Base-by-base conservation (phyloP, 2,113 vertebrate genomes). In the Pollimyrus isidori region DNA sequence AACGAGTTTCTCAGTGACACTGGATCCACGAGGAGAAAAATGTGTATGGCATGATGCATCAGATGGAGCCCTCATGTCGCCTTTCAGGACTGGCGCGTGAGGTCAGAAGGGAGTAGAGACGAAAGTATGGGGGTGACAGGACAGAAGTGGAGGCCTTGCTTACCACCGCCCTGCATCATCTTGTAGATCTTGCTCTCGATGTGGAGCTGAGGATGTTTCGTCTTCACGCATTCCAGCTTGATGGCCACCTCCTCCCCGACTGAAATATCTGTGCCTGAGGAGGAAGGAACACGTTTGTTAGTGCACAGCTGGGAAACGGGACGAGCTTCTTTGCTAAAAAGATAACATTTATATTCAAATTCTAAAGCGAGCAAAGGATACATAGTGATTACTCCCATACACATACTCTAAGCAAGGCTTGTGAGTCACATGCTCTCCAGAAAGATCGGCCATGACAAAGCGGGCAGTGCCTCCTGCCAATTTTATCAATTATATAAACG, bases 141-240 rank as follows among this genome's bases (percentile, higher is more conserved):
- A 48, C 9, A 23, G 82, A 42, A 46, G 82, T 80, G 17, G 15
- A 1, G 15, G 23, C n/a, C 7, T 86, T 26, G 85, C 94, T 91
- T 94, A 96, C 97, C 97, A 96, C 97, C 97, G 91, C 97, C 97
- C 93, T 98, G 97, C 97, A 98, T 97, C 97, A 98, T 97, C 93
- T 98, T 98, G 95, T 98, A 98, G 94, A 98, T 98, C 95, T 98
- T 98, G 96, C 97, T 98, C 94, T 98, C 97, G 0, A 98, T 98
- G 93, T 98, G 97, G 52, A 98, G 97, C 91, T 98, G 97, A 93
- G 97, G 97, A 91, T 98, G 97, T 92, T 98, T 98, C 45, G 97
- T 98, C 95, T 98, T 98, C 92, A 98, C 97, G 94, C 97, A 97
- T 95, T 98, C 97, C 89, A 98, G 94, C 93, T 98, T 98, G 95